Base-by-base conservation (phyloP, 2,888 invertebrate species). In the Orchestes rusci region DNA sequence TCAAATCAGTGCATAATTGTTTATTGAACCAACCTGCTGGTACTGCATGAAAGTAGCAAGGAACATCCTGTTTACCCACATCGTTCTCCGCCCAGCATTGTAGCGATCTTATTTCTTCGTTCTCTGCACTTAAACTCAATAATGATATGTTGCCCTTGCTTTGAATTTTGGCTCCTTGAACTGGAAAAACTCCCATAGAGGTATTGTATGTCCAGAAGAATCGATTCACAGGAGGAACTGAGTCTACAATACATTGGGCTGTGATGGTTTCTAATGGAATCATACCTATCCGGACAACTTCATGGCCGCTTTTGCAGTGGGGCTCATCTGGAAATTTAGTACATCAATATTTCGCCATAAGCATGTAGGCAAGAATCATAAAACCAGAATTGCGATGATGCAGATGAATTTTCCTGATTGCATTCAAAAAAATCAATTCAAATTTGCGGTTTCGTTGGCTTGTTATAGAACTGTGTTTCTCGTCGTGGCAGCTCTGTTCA, bases 121-220 rank as follows among this genome's bases (percentile, higher is more conserved):
- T 55, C n/a, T 58, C 63, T n/a, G 76, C 73, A 4, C 71, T 72
- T 60, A 79, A 79, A 51, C 73, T 72, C 52, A 84, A 71, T 59
- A 68, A 64, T 51, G 74, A 73, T 48, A 69, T 62, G 48, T 72
- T 66, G 32, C 71, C 72, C 52, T 68, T 66, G 54, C 70, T 72
- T 58, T 66, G 65, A 66, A 77, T 66, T 68, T 77, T 69, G 64
- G 78, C 70, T 63, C 77, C 79, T 64, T 73, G 70, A 44, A 87
- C 80, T 46, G 86, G 84, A 46, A 82, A 72, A 39, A 87, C 85
- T 31, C 72, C 73, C 52, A 76, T 76, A 20, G 84, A 84, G 18
- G 82, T 83, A 64, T 88, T 88, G 64, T 84, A 87, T 8, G 88
- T 88, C 89, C 89, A 89, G 55, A 83, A 85, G 66, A 88, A 89